Base-by-base conservation (phyloP, 64 coral and sea anemone species). In the Montipora cactus region DNA sequence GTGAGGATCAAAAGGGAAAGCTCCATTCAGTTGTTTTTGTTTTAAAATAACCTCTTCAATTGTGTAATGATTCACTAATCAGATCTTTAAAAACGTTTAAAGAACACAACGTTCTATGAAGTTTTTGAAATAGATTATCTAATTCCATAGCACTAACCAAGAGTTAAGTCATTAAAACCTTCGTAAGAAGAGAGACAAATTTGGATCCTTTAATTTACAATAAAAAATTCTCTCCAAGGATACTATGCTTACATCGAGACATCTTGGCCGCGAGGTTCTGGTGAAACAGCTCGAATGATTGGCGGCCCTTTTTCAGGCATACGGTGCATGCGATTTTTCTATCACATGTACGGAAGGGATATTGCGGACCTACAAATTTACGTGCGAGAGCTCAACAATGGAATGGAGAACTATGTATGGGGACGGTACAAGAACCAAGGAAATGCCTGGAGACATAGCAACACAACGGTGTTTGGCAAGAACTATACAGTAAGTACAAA, bases 371-470 rank as follows among this genome's bases (percentile, higher is more conserved):
- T 97, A 78, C 92, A 92, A 73, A 91, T 80, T 18, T 97, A 88
- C 78, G 12, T 97, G 10, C 67, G 81, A 13, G 82, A 88, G 7
- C 47, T 9, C 11, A 72, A 92, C 1, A 9, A 44, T 46, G 58
- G 75, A 19, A 59, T 81, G 52, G 88, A 93, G 78, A 74, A 81
- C 16, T 97, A 92, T 45, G 21, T 97, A 19, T 97, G 96, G 96
- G 96, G 93, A 44, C 77, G 89, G 62, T 97, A 95, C 51, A 94
- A 92, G 59, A 79, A 97, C 61, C 96, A 97, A 86, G 96, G 96
- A 4, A 48, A 55, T 4, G 59, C 59, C 9, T 97, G 96, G 96
- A 84, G 83, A 28, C 72, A 59, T 14, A 70, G 82, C 4, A 97
- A 97, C n/a, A 78, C 80, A 3, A 97, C 96, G 15, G 96, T 97